These are phyloP conservation scores for Orientallactaga bullata DNA, from an alignment of 2,113 vertebrate species.

Conservation along the genomic window DNA sequence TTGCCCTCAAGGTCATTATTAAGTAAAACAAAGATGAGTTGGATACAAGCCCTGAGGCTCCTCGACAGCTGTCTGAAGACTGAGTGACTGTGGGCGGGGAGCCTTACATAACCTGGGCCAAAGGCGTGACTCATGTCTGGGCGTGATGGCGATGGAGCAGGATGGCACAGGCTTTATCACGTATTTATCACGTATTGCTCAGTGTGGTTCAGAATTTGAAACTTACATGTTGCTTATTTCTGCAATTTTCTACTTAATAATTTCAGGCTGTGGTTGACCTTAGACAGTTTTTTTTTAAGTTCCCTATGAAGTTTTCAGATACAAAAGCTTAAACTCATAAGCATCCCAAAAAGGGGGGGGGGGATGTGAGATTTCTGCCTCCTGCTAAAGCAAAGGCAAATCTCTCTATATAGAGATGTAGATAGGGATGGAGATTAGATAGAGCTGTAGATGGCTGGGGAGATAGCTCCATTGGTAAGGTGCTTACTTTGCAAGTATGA, in stretches of 20 bases:
- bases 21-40: not conserved
- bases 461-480: too few relatives aligned
- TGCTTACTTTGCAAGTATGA: too few relatives aligned
- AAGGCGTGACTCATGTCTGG: not conserved
- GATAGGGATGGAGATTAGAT: not conserved
- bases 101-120: not conserved
- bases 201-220: not conserved
- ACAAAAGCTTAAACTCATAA: not conserved
- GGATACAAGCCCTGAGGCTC: not conserved
- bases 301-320: not conserved
- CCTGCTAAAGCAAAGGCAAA: not conserved
- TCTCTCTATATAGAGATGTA: not conserved
- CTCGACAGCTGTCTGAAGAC: not conserved
- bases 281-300: not conserved
- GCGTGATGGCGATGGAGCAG: not conserved
- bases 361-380: not conserved
- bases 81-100: not conserved
- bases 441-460: too few relatives aligned
- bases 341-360: not conserved
- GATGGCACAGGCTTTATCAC: not conserved
- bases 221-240: not conserved
- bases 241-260: not conserved
- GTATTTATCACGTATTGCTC: not conserved
- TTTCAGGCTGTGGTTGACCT: not conserved
- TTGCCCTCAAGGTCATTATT: not conserved